Evolutionary conservation across 2,113 vertebrate genomes (phyloP), one percentile per base, ranked within the genome.

Genomic region (Mormyrus lacerda): DNA sequence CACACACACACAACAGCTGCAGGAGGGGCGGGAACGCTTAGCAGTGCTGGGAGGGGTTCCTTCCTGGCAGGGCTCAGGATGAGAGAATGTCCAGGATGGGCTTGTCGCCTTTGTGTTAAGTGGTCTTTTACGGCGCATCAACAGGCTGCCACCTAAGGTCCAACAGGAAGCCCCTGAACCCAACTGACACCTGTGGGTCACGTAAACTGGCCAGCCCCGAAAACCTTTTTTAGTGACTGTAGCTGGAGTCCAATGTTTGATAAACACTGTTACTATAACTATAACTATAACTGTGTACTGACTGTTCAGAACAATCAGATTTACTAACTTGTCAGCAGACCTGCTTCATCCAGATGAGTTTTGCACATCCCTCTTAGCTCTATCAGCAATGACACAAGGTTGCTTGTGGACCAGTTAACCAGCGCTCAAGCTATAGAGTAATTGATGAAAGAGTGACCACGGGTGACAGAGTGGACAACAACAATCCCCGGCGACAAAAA

Each of bases 161-260:
- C 45, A 92, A 89, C 83, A 91, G 55, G 90, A 91, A 93, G 17
- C 0, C 0, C 88, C 91, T 94, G 92, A 91, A 89, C 92, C 55
- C 61, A 92, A 86, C 93, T 91, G 92, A 94, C 90, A 92, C 89
- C 88, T 89, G 82, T 47, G 90, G 42, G 86, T 17, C 53, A 24
- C 35, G 17, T 61, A 10, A n/a, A 27, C 48, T n/a, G 48, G 48
- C 48, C 48, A 24, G 44, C 85, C 53, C 48, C 50, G 27, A 31
- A 13, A 35, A 35, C 85, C 15, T 86, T 17, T 86, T 17, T 48
- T 86, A 27, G 27, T 53, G 48, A 19, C 35, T 35, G 48, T 8
- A 51, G 48, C 19, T 8, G 48, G 47, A 84, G 69, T 85, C 15
- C 5, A 4, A 51, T 11, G 11, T 58, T 17, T 51, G 27, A 87